A percentile compares a stretch with the other conserved stretches of the same genome.
Evolutionary conservation across 2,888 invertebrate genomes (phyloP).

Genomic region (Epinotia bilunana): DNA sequence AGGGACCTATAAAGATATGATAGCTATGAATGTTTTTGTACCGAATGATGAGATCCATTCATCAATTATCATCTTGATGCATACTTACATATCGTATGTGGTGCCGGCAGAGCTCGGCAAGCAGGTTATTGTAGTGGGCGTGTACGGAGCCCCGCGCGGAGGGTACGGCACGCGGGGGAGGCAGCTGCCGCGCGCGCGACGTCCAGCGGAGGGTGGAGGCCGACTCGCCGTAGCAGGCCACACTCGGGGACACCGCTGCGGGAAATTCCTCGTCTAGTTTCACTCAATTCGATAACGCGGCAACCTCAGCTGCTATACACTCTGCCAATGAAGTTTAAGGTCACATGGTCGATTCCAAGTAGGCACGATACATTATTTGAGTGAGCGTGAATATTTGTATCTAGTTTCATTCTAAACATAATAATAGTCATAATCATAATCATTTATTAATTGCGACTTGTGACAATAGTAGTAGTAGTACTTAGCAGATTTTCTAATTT

Average conservation of each 20-base stretch:
- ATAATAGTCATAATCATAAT: no score
- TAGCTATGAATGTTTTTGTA: not conserved
- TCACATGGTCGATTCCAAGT: no score
- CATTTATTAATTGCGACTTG: no score
- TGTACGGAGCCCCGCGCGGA: slow-evolving; percentile 60
- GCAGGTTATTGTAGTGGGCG: slow-evolving; percentile 73
- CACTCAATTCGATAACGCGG: not conserved
- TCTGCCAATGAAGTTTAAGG: no score
- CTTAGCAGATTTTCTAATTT: no score
- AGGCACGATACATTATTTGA: no score
- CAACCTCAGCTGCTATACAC: not conserved
- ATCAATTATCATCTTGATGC: not conserved
- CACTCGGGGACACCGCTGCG: slow-evolving; percentile 91
- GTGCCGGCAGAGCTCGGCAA: slow-evolving; percentile 68
- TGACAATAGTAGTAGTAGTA: no score
- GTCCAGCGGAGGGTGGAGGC: slow-evolving; percentile 93
- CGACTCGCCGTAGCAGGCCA: slow-evolving; percentile 90
- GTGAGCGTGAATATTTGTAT: no score
- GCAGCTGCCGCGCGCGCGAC: slow-evolving; percentile 89
- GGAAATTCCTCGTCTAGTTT: slow-evolving; percentile 24
- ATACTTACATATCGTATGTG: slow-evolving; percentile 70
- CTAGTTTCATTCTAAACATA: no score
- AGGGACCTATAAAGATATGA: slow-evolving; percentile 61
- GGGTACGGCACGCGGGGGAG: slow-evolving; percentile 54
- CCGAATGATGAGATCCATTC: no score